Conservation (phyloP, 2,888 invertebrate genomes). For the Drosophila aldrichi region DNA sequence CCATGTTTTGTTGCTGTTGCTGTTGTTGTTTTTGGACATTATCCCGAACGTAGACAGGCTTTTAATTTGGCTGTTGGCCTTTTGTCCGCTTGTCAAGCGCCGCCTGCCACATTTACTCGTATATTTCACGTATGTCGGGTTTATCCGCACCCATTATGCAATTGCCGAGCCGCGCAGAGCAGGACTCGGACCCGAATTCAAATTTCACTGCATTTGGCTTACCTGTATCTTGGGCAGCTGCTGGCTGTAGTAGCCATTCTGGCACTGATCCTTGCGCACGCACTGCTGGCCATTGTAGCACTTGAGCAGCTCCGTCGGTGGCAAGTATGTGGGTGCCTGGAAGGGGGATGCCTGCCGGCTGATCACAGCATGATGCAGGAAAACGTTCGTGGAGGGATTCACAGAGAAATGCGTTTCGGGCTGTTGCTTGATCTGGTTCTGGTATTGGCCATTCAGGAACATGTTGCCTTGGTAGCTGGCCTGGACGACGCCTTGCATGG, state of each 20-base stretch:
- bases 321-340: constrained; percentile 82
- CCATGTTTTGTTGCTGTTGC: constrained; percentile 31
- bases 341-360: constrained; percentile 83
- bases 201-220: constrained; percentile 7
- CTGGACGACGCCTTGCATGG: constrained; percentile 38
- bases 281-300: constrained; percentile 82
- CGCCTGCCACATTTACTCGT: constrained; percentile 52
- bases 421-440: constrained; percentile 74
- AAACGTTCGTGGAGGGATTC: constrained; percentile 77
- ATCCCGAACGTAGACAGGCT: constrained; percentile 60
- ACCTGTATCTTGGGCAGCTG: constrained; percentile 81
- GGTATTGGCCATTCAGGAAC: constrained; percentile 83
- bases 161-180: constrained; percentile 37
- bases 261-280: constrained; percentile 79
- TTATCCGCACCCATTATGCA: constrained; percentile 73
- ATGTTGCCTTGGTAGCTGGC: constrained; percentile 79
- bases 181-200: not conserved
- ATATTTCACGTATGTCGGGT: constrained; percentile 47
- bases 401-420: constrained; percentile 68
- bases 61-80: constrained; percentile 60
- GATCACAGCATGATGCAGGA: constrained; percentile 82
- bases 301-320: constrained; percentile 78
- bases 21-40: constrained; percentile 31
- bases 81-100: constrained; percentile 53
- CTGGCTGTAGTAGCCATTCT: constrained; percentile 76